A percentile compares a stretch with the other conserved stretches of the same genome.
These are phyloP conservation scores for Eurystomus glaucurus DNA, from an alignment of 2,797 vertebrate genomes.

Conservation along the genomic window DNA sequence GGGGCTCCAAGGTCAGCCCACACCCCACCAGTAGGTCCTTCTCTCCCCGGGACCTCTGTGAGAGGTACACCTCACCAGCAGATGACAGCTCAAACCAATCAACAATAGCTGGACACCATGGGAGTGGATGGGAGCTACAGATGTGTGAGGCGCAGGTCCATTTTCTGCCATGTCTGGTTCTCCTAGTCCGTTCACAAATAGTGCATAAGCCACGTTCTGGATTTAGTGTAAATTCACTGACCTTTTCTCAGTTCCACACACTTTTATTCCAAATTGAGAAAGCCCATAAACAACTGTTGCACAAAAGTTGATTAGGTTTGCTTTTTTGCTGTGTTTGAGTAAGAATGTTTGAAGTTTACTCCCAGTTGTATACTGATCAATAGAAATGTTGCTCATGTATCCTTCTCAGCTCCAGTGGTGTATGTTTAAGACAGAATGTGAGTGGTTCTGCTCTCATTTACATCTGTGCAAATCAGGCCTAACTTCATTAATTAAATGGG, in stretches of 20 bases:
- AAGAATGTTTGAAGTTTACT: neutral
- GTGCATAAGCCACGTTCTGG: neutral
- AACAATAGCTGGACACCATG: neutral
- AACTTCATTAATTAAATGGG: neutral
- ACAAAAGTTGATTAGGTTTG: neutral
- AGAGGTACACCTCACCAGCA: neutral
- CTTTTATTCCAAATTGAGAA: neutral
- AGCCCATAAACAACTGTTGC: neutral
- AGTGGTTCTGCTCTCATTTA: neutral
- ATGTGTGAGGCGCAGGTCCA: neutral
- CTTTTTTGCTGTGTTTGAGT: neutral
- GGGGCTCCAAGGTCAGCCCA: neutral
- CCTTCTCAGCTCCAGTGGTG: fast-evolving
- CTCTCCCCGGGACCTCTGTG: neutral
- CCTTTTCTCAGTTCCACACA: neutral
- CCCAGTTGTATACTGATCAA: neutral
- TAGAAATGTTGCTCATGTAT: fast-evolving
- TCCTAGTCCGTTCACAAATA: neutral
- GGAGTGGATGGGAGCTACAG: neutral
- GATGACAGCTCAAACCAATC: neutral
- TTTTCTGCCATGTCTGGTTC: neutral
- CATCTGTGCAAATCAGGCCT: neutral
- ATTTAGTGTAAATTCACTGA: neutral
- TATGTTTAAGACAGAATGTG: neutral
- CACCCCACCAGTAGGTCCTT: neutral